These are phyloP conservation scores for Drosophila gunungcola DNA, from an alignment of 1,140 invertebrate species.

Conservation along the genomic window DNA sequence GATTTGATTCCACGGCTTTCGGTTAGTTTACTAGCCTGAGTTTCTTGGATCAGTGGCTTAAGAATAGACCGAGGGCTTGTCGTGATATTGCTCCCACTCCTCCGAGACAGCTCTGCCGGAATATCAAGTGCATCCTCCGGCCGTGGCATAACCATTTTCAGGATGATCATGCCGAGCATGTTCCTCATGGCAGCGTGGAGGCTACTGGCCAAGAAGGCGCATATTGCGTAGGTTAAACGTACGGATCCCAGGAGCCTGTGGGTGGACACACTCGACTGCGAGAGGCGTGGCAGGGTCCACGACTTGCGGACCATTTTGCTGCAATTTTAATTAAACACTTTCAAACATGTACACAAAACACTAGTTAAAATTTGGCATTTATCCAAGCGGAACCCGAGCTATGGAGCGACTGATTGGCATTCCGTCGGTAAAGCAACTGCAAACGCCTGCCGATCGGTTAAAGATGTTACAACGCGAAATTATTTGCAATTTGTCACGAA, in stretches of 20 bases:
- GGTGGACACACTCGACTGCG: background rate
- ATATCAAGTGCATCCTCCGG: slow-evolving; percentile 21
- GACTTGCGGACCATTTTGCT: slow-evolving; percentile 50
- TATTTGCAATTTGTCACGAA: slow-evolving; percentile 73
- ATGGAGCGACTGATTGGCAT: slow-evolving; percentile 23
- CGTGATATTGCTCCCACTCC: slow-evolving; percentile 22
- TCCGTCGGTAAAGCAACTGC: slow-evolving; percentile 15
- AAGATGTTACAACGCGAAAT: slow-evolving; percentile 41
- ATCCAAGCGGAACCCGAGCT: slow-evolving; percentile 8
- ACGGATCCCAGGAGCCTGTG: slow-evolving; percentile 50
- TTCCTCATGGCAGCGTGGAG: slow-evolving; percentile 68
- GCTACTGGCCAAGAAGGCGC: slow-evolving; percentile 64
- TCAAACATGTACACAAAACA: slow-evolving; percentile 20
- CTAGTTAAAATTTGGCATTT: background rate
- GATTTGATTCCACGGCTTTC: too few species aligned
- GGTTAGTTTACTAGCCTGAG: slow-evolving; percentile 24
- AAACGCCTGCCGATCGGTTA: slow-evolving; percentile 14
- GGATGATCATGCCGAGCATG: slow-evolving; percentile 69
- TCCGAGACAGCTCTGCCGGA: background rate
- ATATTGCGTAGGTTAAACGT: slow-evolving; percentile 67
- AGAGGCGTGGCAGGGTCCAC: slow-evolving; percentile 56
- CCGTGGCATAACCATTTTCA: slow-evolving; percentile 68
- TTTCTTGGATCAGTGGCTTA: background rate
- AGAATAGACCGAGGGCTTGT: background rate
- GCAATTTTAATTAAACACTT: background rate